Percentiles rank a stretch among this genome's conserved stretches.
Conservation (phyloP, 1,140 invertebrate genomes). For the Sarcophaga peregrina region DNA sequence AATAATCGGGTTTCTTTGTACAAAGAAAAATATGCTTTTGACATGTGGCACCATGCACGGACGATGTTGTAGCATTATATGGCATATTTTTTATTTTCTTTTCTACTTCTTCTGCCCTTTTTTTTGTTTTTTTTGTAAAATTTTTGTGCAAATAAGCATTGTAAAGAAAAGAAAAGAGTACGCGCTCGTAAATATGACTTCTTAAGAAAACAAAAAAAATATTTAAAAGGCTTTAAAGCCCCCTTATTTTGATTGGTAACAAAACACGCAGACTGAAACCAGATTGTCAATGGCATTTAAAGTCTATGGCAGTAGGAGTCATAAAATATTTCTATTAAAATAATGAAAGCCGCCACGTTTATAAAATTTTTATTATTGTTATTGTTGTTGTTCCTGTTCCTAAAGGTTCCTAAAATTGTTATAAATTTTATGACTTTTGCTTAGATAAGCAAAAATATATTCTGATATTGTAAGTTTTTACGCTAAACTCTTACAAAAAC, state of each 20-base stretch:
- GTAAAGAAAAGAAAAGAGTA: not conserved
- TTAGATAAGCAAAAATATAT: conserved; percentile 10
- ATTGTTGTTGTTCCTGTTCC: not conserved
- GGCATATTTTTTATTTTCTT: not conserved
- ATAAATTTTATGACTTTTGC: conserved; percentile 4
- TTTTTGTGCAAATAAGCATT: no score
- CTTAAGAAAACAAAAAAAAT: not conserved
- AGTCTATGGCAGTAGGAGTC: not conserved
- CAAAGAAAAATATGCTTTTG: conserved; percentile 11
- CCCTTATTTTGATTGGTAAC: no score
- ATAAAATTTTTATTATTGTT: not conserved
- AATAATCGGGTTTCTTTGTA: not conserved
- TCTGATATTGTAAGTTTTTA: no score
- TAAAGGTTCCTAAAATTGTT: conserved; percentile 14
- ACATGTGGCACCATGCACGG: not conserved
- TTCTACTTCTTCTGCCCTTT: no score
- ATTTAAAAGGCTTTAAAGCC: not conserved
- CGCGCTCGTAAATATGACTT: not conserved
- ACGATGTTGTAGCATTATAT: not conserved
- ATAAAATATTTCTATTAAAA: no score
- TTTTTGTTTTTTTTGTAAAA: not conserved
- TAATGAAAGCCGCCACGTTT: no score
- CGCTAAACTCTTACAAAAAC: not conserved
- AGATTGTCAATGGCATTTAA: conserved; percentile 2
- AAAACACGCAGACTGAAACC: not conserved